Evolutionary conservation across 1,140 invertebrate genomes (phyloP), one percentile per base, ranked within the genome.

Genomic region (Lepidostoma basale): DNA sequence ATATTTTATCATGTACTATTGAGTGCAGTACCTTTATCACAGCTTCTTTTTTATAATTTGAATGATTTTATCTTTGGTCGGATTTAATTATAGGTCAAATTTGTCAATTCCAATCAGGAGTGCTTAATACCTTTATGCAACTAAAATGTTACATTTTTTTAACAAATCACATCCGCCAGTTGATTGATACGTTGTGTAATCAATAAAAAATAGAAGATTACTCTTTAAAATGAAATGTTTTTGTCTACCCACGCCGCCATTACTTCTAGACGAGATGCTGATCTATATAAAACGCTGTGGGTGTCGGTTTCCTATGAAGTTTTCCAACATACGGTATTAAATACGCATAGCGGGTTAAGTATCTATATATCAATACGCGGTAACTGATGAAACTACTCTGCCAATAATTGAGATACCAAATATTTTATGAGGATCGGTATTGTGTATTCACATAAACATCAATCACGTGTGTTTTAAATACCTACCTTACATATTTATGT

Each of bases 201-300:
- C 52, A 20, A 56, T 56, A 30, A 39, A 39, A 12, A 56, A 56
- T 56, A 18, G 52, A 56, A 36, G 30, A 56, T 33, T 39, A 56
- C 30, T 56, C 52, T 33, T 56, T 33, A 36, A 56, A 36, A 56
- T 56, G 22, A 56, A 56, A 56, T 36, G 28, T 33, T 36, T 33
- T 20, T 33, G n/a, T 10, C 28, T 8, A 18, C 52, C 52, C 52
- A 56, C 52, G 52, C 52, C 18, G 52, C 36, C 52, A 56, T 56
- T 56, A 56, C 16, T 14, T 56, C 3, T 30, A 28, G 52, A 39
- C 36, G 52, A 56, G 52, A 56, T 22, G 52, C 36, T 56, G 52
- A 56, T 56, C 52, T 56, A 56, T 36, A 56, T 56, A 33, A 30
- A 36, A 23, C n/a, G 10, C 12, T 12, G 52, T 56, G 52, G 28